Conservation (phyloP, 2,113 vertebrate species). For the Mionectes macconnelli region DNA sequence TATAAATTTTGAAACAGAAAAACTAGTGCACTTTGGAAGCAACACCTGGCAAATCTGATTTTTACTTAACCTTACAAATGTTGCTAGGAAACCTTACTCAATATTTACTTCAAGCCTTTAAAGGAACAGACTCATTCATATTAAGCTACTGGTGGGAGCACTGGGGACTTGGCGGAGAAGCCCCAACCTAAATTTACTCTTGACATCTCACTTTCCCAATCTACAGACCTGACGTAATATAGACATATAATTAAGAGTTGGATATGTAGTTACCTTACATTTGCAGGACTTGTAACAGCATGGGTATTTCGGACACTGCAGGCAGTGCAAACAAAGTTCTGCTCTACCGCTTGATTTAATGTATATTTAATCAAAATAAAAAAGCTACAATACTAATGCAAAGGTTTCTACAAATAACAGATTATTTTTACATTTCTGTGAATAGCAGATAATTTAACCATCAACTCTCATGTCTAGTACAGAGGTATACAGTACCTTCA, state of each 20-base stretch:
- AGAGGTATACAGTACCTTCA: background rate
- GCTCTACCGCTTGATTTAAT: background rate
- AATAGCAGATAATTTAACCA: background rate
- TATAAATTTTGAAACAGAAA: background rate
- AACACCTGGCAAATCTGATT: slow-evolving; percentile 39
- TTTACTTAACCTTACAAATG: slow-evolving; percentile 62
- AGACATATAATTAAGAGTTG: background rate
- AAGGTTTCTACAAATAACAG: background rate
- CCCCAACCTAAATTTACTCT: background rate
- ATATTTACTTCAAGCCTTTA: slow-evolving; percentile 56
- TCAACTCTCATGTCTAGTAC: background rate
- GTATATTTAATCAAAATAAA: background rate
- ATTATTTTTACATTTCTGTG: background rate
- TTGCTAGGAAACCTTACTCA: slow-evolving; percentile 63
- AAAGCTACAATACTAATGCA: background rate
- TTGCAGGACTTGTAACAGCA: background rate
- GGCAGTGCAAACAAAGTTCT: background rate
- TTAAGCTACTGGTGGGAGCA: slow-evolving; percentile 23
- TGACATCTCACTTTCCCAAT: slow-evolving; percentile 22
- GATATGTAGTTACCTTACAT: background rate
- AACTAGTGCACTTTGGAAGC: background rate
- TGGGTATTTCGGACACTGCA: fast-evolving
- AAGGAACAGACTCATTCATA: slow-evolving; percentile 49
- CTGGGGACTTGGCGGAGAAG: background rate
- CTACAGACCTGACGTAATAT: background rate